Conservation (phyloP, 1,140 invertebrate genomes). For the Anadara kagoshimensis region DNA sequence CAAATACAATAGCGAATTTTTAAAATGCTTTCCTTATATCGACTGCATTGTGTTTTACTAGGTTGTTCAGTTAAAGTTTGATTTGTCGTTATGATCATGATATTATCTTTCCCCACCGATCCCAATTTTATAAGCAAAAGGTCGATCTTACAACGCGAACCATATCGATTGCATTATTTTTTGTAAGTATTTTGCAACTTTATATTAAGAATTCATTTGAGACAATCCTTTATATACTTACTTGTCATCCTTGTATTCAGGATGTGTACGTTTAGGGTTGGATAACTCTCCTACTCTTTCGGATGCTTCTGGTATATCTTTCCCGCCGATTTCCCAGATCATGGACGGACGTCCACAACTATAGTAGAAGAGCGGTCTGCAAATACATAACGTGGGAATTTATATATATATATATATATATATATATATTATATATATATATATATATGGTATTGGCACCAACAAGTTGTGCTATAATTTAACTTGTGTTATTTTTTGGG, state of each 20-base stretch:
- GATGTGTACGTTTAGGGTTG: constrained; percentile 34
- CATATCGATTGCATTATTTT: too few relatives aligned
- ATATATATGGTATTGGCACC: not conserved
- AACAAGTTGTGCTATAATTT: not conserved
- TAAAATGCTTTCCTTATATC: too few relatives aligned
- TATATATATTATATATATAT: not conserved
- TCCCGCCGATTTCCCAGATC: constrained; percentile 44
- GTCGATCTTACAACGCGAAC: too few relatives aligned
- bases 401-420: not conserved
- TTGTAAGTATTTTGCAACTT: too few relatives aligned
- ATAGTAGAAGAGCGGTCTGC: constrained; percentile 55
- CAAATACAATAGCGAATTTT: too few relatives aligned
- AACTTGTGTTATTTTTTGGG: too few relatives aligned
- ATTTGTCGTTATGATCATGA: too few relatives aligned
- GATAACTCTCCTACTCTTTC: constrained; percentile 46
- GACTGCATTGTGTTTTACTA: too few relatives aligned
- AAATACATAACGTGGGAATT: constrained; percentile 33
- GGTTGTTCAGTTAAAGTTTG: too few relatives aligned
- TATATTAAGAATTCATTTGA: too few relatives aligned
- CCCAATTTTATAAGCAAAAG: too few relatives aligned
- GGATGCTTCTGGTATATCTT: constrained; percentile 28
- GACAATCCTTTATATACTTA: constrained; percentile 13
- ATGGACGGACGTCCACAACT: constrained; percentile 55
- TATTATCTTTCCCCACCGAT: too few relatives aligned
- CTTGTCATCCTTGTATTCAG: constrained; percentile 47